These are phyloP conservation scores for Yponomeuta malinellus DNA, from an alignment of 2,888 invertebrate genomes.

Conservation along the genomic window DNA sequence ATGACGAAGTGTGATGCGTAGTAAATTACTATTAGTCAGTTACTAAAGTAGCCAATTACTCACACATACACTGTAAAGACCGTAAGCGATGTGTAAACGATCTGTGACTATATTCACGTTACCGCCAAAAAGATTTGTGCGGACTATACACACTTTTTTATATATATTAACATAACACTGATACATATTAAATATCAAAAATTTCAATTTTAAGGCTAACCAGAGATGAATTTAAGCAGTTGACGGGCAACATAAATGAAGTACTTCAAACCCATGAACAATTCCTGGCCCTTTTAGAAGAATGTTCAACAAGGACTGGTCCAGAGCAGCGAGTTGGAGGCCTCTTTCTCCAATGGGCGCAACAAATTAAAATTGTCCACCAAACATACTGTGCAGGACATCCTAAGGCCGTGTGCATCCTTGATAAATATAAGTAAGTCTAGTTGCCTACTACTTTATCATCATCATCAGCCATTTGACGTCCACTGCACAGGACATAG, in stretches of 20 bases:
- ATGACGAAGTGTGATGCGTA: no score
- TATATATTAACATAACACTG: no score
- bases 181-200: background rate
- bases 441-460: background rate
- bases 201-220: constrained; percentile 78
- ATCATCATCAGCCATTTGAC: no score
- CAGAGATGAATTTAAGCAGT: constrained; percentile 88
- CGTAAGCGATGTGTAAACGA: no score
- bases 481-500: no score
- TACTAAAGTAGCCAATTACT: no score
- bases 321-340: constrained; percentile 92
- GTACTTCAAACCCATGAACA: constrained; percentile 90
- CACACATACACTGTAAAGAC: no score
- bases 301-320: constrained; percentile 81
- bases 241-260: constrained; percentile 92
- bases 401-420: constrained; percentile 94
- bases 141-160: no score
- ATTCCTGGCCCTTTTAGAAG: constrained; percentile 86
- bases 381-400: constrained; percentile 94
- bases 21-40: no score
- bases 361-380: constrained; percentile 88
- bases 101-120: no score
- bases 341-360: constrained; percentile 90
- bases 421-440: constrained; percentile 93
- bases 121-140: no score